Percentiles rank a stretch among this genome's conserved stretches.
Conservation (phyloP, 2,113 vertebrate species). For the Sapayoa aenigma region DNA sequence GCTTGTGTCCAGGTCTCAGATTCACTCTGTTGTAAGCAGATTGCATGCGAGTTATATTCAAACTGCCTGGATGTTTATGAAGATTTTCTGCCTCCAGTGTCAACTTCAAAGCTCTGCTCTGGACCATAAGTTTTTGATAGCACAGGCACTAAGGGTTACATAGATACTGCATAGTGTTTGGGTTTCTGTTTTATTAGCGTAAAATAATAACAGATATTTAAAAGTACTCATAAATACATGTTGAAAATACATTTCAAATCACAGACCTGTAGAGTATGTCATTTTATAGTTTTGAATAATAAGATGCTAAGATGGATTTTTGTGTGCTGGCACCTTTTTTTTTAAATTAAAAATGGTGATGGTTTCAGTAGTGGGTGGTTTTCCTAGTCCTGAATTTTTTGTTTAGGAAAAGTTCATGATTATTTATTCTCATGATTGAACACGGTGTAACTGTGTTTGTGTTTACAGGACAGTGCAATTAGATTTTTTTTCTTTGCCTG, state of each 20-base stretch:
- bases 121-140: neutral
- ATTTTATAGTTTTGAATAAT: neutral
- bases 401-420: neutral
- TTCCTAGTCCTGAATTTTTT: neutral
- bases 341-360: neutral
- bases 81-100: neutral
- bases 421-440: neutral
- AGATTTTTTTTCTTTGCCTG: neutral
- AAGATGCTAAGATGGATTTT: neutral
- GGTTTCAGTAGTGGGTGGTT: neutral
- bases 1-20: neutral
- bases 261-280: neutral
- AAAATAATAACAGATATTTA: neutral
- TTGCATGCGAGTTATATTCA: neutral
- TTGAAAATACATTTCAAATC: neutral
- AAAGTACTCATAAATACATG: neutral
- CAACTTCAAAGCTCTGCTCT: neutral
- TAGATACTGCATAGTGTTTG: neutral
- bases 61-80: rapidly evolving
- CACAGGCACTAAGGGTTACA: neutral
- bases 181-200: neutral
- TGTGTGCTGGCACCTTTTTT: neutral
- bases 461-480: neutral
- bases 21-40: neutral
- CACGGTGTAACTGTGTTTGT: neutral